A percentile compares a stretch with the other conserved stretches of the same genome.
phyloP scores from a whole-genome alignment of 2,888 invertebrate genomes.

The Caradrina clavipalpis region DNA sequence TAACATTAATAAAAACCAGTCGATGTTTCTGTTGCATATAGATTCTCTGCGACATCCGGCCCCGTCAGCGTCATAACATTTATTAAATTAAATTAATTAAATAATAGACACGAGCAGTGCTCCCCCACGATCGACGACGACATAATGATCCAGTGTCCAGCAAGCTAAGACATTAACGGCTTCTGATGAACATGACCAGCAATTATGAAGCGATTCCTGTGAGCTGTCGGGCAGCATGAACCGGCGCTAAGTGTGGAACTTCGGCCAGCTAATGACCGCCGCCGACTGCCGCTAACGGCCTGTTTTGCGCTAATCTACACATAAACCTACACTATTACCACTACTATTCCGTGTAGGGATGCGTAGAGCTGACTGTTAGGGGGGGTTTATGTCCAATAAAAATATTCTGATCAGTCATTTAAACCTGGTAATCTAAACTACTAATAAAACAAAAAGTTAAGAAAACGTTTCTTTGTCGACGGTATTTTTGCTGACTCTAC shows the following conservation, averaged over 20 bases:
- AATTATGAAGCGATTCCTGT: constrained; percentile 31
- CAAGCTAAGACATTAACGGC: not conserved
- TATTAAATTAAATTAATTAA: too few species aligned
- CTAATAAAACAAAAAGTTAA: too few species aligned
- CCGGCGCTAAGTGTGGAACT: constrained; percentile 58
- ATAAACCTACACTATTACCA: constrained; percentile 50
- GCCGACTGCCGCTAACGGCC: constrained; percentile 57
- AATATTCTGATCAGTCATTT: too few species aligned
- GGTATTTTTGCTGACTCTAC: too few species aligned
- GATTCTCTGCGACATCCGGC: too few species aligned
- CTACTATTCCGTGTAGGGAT: constrained; percentile 35
- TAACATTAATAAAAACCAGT: too few species aligned
- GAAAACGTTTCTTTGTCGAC: too few species aligned
- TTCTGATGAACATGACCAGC: not conserved
- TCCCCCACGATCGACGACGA: not conserved
- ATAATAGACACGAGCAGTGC: too few species aligned
- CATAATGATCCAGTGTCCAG: not conserved
- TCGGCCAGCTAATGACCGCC: constrained; percentile 58
- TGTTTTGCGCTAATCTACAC: constrained; percentile 55
- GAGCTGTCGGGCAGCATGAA: constrained; percentile 24
- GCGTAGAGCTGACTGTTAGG: not conserved
- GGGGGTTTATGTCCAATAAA: too few species aligned
- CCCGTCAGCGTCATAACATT: too few species aligned
- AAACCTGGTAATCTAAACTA: too few species aligned
- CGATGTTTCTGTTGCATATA: too few species aligned